These are phyloP conservation scores for Pangasius macronema DNA, from an alignment of 2,797 vertebrate species.

Conservation along the genomic window DNA sequence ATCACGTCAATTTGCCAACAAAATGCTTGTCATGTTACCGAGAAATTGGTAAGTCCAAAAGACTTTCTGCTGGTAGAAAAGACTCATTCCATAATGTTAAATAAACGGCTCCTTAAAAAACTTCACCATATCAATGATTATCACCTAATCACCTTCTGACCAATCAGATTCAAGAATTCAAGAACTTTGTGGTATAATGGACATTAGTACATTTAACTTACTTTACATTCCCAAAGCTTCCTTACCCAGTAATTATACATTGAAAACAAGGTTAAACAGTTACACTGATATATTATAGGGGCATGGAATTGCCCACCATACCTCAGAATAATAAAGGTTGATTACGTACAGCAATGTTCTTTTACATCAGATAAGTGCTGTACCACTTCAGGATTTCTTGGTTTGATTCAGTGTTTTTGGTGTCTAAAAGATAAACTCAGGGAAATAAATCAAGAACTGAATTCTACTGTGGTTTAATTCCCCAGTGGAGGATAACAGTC, in stretches of 20 bases:
- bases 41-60: background rate
- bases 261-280: background rate
- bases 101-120: background rate
- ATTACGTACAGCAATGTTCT: background rate
- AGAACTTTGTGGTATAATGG: background rate
- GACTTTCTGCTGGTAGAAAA: background rate
- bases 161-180: background rate
- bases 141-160: background rate
- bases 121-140: background rate
- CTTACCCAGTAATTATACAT: background rate
- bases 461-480: slow-evolving; percentile 37
- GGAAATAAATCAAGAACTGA: background rate
- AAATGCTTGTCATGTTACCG: background rate
- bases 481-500: slow-evolving; percentile 76
- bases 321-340: background rate
- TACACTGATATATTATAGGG: background rate
- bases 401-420: background rate
- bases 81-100: background rate
- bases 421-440: background rate
- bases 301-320: background rate
- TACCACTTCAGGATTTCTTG: background rate
- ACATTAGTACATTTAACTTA: background rate
- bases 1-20: background rate
- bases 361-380: background rate
- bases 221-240: background rate